Evolutionary conservation across 1,140 invertebrate genomes (phyloP).

Genomic region (Drosophila carrolli): DNA sequence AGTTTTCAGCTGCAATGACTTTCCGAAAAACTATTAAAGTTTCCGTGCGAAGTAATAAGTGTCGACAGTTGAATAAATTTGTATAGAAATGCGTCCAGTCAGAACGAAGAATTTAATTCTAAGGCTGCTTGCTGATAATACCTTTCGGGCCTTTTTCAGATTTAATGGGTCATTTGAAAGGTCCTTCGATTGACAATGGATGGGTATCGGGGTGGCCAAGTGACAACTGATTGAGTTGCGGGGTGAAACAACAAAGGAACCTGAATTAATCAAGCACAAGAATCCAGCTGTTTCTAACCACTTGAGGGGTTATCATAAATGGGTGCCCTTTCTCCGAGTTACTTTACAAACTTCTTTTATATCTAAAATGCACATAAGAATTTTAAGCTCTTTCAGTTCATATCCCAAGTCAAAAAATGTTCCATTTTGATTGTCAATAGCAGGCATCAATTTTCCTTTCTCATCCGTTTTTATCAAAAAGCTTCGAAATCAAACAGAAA

Average conservation of each 20-base stretch:
- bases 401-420: constrained; percentile 5
- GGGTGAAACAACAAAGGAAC: background rate
- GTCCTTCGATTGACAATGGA: background rate
- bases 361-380: background rate
- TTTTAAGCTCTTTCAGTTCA: background rate
- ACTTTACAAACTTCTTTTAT: constrained; percentile 4
- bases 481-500: constrained; percentile 35
- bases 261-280: constrained; percentile 11
- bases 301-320: constrained; percentile 4
- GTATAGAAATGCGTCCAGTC: background rate
- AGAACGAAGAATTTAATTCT: background rate
- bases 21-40: constrained; percentile 24
- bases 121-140: constrained; percentile 12
- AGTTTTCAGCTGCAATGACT: constrained; percentile 21
- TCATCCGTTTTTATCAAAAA: constrained; percentile 17
- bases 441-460: constrained; percentile 22
- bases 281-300: background rate
- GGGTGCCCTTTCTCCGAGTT: background rate
- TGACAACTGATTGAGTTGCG: background rate
- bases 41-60: constrained; percentile 6
- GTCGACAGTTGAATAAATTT: background rate
- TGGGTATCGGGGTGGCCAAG: background rate
- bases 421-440: constrained; percentile 6
- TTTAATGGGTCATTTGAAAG: background rate
- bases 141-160: background rate